Conservation (phyloP, 2,888 invertebrate genomes). For the Cistogaster globosa region DNA sequence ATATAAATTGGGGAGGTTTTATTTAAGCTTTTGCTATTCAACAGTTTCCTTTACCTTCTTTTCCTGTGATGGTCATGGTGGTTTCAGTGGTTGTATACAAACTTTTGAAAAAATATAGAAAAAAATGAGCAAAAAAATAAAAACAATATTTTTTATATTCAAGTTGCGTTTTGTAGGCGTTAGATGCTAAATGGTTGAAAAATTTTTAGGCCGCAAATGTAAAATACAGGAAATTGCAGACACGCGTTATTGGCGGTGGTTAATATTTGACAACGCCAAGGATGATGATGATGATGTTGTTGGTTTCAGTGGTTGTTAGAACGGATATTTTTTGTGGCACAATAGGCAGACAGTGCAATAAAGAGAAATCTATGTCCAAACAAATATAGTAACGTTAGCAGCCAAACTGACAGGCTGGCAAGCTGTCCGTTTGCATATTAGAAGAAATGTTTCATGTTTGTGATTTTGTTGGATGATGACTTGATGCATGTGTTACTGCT, state of each 20-base stretch:
- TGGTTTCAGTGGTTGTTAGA: constrained; percentile 52
- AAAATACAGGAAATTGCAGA: constrained; percentile 67
- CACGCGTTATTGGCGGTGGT: constrained; percentile 63
- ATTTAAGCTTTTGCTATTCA: not conserved
- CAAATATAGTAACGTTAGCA: not conserved
- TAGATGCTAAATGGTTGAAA: constrained; percentile 68
- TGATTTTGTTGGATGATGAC: constrained; percentile 17
- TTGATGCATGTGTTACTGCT: constrained; percentile 30
- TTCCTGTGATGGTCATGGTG: constrained; percentile 9
- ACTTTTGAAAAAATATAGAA: constrained; percentile 30
- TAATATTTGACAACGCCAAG: constrained; percentile 50
- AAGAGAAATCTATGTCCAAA: constrained; percentile 54
- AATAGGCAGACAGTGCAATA: constrained; percentile 52
- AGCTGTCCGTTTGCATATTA: constrained; percentile 28
- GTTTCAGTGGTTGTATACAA: constrained; percentile 42
- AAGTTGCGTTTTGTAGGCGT: constrained; percentile 50
- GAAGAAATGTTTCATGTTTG: constrained; percentile 27
- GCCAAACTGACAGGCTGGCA: not conserved
- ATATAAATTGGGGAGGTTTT: constrained; percentile 53
- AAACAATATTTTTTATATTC: constrained; percentile 19
- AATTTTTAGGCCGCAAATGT: constrained; percentile 60
- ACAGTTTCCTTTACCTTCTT: constrained; percentile 7
- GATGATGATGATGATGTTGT: constrained; percentile 34
- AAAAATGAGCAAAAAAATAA: not conserved
- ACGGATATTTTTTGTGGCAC: not conserved